Evolutionary conservation across 2,888 invertebrate species (phyloP), one percentile per base, ranked within the genome.

Genomic region (Eudemis profundana): DNA sequence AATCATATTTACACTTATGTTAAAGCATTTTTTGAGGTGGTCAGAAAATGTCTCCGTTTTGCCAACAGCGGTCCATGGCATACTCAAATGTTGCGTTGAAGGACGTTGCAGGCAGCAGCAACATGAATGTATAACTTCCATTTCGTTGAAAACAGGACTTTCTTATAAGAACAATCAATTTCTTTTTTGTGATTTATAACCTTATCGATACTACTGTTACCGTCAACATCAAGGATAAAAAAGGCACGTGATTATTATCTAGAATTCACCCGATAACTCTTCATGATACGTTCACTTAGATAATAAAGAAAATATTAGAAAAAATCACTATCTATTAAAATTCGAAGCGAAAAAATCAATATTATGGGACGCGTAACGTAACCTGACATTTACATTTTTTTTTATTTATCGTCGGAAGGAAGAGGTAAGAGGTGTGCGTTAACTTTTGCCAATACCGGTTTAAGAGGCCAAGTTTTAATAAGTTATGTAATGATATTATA

Each of bases 61-160:
- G 23, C 38, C 23, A 3, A 23, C 10, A 12, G 38, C 10, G 10
- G 4, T n/a, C 15, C 38, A 54, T 3, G 53, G 42, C 3, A 47
- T 59, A 15, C 38, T 47, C 23, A 49, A 17, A 3, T 42, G 42
- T 19, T 54, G 40, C 17, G 42, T 29, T 0, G 42, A 27, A 27
- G 56, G 56, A 15, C 44, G 56, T 0, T 17, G 40, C 8, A 56
- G 27, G 29, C 56, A 56, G n/a, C 56, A 56, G 44, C 56, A 42
- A 29, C 56, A 56, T 8, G 56, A 56, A 44, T 56, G 27, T 7
- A 44, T n/a, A 5, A 42, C 42, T 29, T 56, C 56, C 14, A 56
- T 42, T 10, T 49, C 0, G 8, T 27, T 8, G 3, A 7, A n/a
- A 49, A 2, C 7, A 15, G 3, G 0, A 10, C 0, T 27, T 10